Conservation (phyloP, 2,113 vertebrate species). For the Scomber scombrus region DNA sequence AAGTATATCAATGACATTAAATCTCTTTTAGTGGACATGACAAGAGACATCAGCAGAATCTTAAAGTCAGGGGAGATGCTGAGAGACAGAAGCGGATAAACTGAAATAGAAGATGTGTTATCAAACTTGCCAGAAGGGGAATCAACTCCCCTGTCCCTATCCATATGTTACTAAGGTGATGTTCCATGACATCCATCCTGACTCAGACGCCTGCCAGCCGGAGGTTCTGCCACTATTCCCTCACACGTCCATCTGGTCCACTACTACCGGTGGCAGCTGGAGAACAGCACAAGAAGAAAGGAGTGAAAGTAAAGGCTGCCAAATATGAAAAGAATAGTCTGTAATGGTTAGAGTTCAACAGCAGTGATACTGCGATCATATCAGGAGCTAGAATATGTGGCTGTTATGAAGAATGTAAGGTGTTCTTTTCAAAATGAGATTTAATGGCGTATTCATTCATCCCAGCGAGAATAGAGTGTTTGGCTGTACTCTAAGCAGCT, state of each 20-base stretch:
- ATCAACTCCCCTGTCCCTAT: conserved; percentile 74
- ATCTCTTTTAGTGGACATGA: conserved; percentile 33
- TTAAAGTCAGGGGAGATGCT: conserved; percentile 20
- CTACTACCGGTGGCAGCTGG: conserved; percentile 35
- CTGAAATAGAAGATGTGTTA: conserved; percentile 48
- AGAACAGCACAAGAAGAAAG: conserved; percentile 52
- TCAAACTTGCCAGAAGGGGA: conserved; percentile 77
- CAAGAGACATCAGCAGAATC: conserved; percentile 14
- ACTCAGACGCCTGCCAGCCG: conserved; percentile 79
- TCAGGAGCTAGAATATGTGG: not conserved
- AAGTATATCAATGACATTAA: conserved; percentile 21
- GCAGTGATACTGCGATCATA: conserved; percentile 31
- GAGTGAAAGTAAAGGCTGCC: conserved; percentile 42
- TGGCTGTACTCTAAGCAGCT: conserved; percentile 61
- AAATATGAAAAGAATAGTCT: conserved; percentile 38
- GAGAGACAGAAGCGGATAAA: conserved; percentile 30
- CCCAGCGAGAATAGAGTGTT: conserved; percentile 34
- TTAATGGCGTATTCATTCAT: conserved; percentile 49
- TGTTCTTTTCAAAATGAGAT: conserved; percentile 41
- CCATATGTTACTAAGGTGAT: conserved; percentile 83
- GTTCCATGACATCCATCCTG: conserved; percentile 82
- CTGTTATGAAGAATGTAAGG: conserved; percentile 34
- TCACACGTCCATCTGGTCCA: conserved; percentile 76
- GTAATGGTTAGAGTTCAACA: conserved; percentile 7
- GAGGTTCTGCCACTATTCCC: conserved; percentile 57